Evolutionary conservation across 2,888 invertebrate species (phyloP).

Genomic region (Netelia inedita): DNA sequence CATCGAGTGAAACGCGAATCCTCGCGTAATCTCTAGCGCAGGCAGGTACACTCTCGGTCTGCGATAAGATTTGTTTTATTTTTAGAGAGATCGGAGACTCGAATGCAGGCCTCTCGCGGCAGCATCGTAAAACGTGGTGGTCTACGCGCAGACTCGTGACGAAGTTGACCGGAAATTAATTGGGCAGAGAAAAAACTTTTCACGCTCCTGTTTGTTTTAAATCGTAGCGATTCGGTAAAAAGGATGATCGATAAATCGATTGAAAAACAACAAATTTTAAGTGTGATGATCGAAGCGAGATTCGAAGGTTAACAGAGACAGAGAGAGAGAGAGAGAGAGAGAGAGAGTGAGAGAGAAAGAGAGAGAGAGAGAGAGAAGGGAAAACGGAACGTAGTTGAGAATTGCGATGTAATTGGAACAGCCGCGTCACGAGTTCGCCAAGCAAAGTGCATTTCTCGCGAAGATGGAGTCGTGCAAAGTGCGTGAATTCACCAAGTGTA

Average conservation of each 20-base stretch:
- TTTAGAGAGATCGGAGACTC: constrained; percentile 51
- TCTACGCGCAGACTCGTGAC: not conserved
- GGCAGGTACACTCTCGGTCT: constrained; percentile 42
- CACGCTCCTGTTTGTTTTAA: too few relatives aligned
- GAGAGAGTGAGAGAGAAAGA: constrained; percentile 1
- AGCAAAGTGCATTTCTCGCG: constrained; percentile 17
- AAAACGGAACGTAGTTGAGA: constrained; percentile 6
- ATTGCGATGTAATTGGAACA: constrained; percentile 46
- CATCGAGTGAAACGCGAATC: constrained; percentile 58
- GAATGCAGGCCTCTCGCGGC: not conserved
- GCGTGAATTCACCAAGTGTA: not conserved
- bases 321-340: constrained; percentile 6
- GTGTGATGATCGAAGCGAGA: not conserved
- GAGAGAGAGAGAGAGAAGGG: constrained; percentile 8
- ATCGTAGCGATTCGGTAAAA: not conserved
- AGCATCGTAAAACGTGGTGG: not conserved
- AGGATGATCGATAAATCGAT: not conserved
- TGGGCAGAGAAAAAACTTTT: not conserved
- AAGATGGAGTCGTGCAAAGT: not conserved
- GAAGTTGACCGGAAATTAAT: not conserved
- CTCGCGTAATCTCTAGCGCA: constrained; percentile 51
- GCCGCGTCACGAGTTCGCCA: constrained; percentile 18
- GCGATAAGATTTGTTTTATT: constrained; percentile 62
- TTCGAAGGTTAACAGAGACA: not conserved
- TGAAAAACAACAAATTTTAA: too few relatives aligned